Base-by-base conservation (phyloP, 2,888 invertebrate genomes). In the Cryptus armator region DNA sequence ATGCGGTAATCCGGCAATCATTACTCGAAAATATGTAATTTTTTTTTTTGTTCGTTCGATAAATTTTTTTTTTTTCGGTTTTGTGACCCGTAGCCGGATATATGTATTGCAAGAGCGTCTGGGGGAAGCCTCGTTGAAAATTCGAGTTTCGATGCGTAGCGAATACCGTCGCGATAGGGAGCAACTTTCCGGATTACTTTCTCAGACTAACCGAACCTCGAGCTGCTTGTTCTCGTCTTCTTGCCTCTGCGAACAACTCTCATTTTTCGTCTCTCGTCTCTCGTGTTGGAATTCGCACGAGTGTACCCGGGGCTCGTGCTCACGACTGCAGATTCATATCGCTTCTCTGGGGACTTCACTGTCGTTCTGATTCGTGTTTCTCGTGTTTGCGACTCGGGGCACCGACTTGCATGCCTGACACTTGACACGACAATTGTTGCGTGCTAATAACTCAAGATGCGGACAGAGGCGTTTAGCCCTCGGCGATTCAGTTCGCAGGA, bases 341-440 rank as follows among this genome's bases (percentile, higher is more conserved):
- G 29, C 71, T 78, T 66, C 75, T 75, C 37, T 6, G 6, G 37
- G 9, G 37, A 48, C 77, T 76, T 37, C 44, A 29, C 46, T 70
- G 29, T 67, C 37, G 32, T 68, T 81, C 70, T 74, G 64, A 24
- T 83, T 72, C 74, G 68, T 83, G 64, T 77, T 83, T 80, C 74
- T 81, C 37, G 51, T 70, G 37, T 66, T 66, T 64, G 56, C 70
- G 67, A 81, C 78, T 72, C 74, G 62, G 24, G 37, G 37, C 81
- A 88, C 84, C 56, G 9, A 9, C 56, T 5, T 82, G 81, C 74
- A 84, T 77, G 87, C 70, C 77, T 87, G 86, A 87, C 88, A 89
- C 83, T 88, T 90, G 90, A 90, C 88, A 89, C 87, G 81, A 80
- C 86, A 89, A 90, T 90, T 89, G 83, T 82, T 70, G 70, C 80